These are phyloP conservation scores for Capreolus pygargus DNA, from an alignment of 2,113 vertebrate species.

Conservation along the genomic window DNA sequence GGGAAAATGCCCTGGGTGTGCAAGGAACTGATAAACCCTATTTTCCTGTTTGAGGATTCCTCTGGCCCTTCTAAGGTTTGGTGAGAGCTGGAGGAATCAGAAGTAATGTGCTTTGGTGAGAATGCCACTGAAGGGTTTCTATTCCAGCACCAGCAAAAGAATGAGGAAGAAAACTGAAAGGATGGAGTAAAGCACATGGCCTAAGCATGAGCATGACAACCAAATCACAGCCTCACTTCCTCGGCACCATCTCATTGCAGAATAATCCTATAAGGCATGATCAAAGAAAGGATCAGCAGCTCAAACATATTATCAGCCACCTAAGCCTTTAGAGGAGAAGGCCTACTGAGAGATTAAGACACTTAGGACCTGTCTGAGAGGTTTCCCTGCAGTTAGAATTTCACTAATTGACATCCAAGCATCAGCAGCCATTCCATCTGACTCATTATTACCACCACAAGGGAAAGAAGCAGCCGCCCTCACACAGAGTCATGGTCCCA, in stretches of 20 bases:
- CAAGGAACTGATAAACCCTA: not conserved
- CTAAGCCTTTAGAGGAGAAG: slow-evolving; percentile 21
- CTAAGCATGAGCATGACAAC: not conserved
- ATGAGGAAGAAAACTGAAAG: not conserved
- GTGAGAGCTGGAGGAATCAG: not conserved
- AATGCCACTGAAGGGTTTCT: not conserved
- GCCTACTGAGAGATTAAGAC: slow-evolving; percentile 44
- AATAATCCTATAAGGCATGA: slow-evolving; percentile 40
- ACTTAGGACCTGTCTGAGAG: not conserved
- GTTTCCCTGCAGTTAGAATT: not conserved
- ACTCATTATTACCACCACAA: not conserved
- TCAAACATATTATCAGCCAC: slow-evolving; percentile 28
- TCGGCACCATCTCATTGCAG: not conserved
- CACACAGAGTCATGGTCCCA: not conserved
- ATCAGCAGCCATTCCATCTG: not conserved
- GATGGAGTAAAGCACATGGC: not conserved
- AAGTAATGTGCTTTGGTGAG: not conserved
- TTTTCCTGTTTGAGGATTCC: not conserved
- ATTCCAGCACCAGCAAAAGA: not conserved
- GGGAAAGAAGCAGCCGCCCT: not conserved
- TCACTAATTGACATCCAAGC: slow-evolving; percentile 33
- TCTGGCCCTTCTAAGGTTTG: not conserved
- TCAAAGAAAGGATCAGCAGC: slow-evolving; percentile 53
- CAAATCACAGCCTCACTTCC: not conserved
- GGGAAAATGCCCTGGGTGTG: not conserved